Evolutionary conservation across 2,888 invertebrate species (phyloP).

Genomic region (Clistopyga incitator): DNA sequence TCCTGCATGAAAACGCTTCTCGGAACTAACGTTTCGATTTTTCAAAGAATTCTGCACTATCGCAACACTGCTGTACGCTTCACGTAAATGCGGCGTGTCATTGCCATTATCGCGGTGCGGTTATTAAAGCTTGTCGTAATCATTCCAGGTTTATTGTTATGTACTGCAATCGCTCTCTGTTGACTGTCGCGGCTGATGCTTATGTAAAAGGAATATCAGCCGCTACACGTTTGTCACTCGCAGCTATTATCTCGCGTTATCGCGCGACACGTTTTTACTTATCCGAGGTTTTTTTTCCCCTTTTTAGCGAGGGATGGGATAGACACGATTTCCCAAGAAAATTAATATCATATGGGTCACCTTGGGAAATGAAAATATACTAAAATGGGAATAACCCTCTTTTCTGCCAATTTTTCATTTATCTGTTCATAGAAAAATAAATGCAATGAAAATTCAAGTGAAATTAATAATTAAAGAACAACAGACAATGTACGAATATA

Average conservation of each 20-base stretch:
- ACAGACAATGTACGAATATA: too few relatives aligned
- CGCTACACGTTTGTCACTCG: neutral
- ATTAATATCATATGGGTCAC: neutral
- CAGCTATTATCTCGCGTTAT: slow-evolving; percentile 5
- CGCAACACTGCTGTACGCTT: slow-evolving; percentile 3
- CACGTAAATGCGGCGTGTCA: slow-evolving; percentile 38
- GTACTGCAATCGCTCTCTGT: neutral
- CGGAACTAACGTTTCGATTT: slow-evolving; percentile 1
- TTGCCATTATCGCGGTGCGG: slow-evolving; percentile 45
- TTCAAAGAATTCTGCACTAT: slow-evolving; percentile 38
- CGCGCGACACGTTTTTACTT: slow-evolving; percentile 8
- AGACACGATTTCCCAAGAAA: neutral
- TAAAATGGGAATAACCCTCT: too few relatives aligned
- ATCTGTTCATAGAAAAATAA: too few relatives aligned
- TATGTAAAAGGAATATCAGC: slow-evolving; percentile 36
- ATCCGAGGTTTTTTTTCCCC: neutral
- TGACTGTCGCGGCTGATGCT: slow-evolving; percentile 1
- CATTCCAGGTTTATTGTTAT: slow-evolving; percentile 24
- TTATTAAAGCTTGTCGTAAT: slow-evolving; percentile 49
- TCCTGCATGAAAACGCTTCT: neutral
- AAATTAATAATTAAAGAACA: too few relatives aligned
- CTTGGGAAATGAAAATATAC: too few relatives aligned
- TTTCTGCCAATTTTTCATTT: too few relatives aligned
- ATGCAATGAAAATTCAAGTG: too few relatives aligned
- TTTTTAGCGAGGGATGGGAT: neutral